Conservation (phyloP, 35 echinoderm and acorn worm genomes). For the Hemicentrotus pulcherrimus region DNA sequence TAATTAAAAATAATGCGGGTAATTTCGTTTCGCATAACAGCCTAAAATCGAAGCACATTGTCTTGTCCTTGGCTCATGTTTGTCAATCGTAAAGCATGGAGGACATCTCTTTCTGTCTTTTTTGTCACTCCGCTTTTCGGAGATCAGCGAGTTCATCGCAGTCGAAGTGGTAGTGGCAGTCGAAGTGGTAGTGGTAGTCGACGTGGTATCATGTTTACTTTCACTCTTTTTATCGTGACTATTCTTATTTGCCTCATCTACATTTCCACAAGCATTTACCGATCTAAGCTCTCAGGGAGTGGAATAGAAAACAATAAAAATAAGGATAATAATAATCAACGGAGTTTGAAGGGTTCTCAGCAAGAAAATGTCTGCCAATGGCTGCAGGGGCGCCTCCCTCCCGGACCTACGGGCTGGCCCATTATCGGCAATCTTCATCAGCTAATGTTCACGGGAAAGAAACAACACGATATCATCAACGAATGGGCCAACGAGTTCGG, state of each 20-base stretch:
- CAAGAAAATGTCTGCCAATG: neutral
- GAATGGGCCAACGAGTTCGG: conserved; percentile 31
- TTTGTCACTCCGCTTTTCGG: no score
- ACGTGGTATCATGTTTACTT: neutral
- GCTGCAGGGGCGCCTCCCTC: neutral
- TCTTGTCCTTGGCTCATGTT: no score
- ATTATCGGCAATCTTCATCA: conserved; percentile 8
- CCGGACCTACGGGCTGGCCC: conserved; percentile 19
- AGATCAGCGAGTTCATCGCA: no score
- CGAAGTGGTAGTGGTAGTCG: no score
- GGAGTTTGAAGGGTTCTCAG: neutral
- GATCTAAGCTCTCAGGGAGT: neutral
- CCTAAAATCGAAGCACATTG: no score
- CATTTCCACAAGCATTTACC: neutral
- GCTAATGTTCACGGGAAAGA: neutral
- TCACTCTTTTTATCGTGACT: neutral
- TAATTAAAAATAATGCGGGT: no score
- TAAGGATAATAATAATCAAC: neutral
- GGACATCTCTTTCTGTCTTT: no score
- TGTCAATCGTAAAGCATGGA: no score
- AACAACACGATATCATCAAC: conserved; percentile 22
- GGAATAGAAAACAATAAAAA: neutral
- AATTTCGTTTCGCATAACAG: no score
- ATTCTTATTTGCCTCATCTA: neutral
- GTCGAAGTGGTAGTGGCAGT: no score